Evolutionary conservation across 2,888 invertebrate genomes (phyloP), one percentile per base, ranked within the genome.

Genomic region (Euproctis similis): DNA sequence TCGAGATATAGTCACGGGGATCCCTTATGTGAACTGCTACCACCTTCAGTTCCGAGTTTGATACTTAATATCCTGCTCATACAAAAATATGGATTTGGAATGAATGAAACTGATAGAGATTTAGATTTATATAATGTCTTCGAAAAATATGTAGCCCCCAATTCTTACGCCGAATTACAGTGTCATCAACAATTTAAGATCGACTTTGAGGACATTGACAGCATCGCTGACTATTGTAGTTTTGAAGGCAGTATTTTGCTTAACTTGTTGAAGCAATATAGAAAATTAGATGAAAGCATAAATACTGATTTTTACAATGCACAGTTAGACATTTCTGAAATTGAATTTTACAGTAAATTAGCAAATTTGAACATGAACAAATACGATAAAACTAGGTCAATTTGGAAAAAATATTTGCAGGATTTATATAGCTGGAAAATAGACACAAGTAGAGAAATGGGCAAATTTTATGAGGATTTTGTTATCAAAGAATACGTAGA

Each of bases 1-100:
- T 90, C 91, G 9, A 77, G 91, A 22, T 92, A 90, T 42, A 88
- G 87, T 47, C 91, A 92, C 48, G 87, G 89, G 52, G 81, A 87
- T 7, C 85, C 88, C 0, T 71, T 88, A 0, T 91, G 90, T 52
- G 91, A 91, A 62, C 56, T 91, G 0, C 57, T 91, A 0, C 89
- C 90, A 0, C 71, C 84, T 1, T 77, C 88, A 0, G 65, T 91
- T 22, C 90, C 90, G 1, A 90, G 90, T 12, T 67, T 91, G 1
- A 78, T 88, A 0, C 52, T 89, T 3, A 88, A 87, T 66, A 66
- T 92, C 30, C 58, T 87, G 4, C 51, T 86, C 4, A 61, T 87
- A 8, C 46, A 65, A 33, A 72, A 60, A 21, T 73, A 69, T 34
- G 68, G 49, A 41, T 26, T 40, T 3, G 63, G 64, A 0, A 21